phyloP scores from a whole-genome alignment of 2,113 vertebrate species.

The Crypturellus undulatus region DNA sequence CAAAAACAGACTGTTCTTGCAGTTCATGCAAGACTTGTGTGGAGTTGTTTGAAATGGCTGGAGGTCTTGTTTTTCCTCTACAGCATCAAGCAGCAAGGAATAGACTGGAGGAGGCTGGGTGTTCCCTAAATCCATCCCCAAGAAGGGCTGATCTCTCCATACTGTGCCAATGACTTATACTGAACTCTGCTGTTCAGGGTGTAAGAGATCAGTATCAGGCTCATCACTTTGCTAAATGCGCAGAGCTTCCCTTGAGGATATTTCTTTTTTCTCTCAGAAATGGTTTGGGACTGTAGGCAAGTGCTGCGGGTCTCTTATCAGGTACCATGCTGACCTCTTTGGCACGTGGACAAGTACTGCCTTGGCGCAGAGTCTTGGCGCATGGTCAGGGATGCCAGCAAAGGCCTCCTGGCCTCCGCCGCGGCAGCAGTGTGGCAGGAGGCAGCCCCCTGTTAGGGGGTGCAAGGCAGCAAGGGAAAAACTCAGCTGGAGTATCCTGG shows the following conservation, averaged over 20 bases:
- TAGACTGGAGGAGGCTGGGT: not conserved
- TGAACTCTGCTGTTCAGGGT: not conserved
- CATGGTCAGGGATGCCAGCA: not conserved
- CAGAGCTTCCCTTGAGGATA: not conserved
- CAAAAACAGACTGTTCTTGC: not conserved
- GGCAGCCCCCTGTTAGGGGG: no score
- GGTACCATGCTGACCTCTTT: not conserved
- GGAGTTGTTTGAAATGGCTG: not conserved
- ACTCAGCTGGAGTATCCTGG: not conserved
- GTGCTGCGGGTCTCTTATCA: not conserved
- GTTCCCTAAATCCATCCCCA: not conserved
- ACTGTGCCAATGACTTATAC: not conserved
- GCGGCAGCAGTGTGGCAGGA: not conserved
- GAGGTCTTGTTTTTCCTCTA: not conserved
- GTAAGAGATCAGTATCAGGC: not conserved
- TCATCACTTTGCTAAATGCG: not conserved
- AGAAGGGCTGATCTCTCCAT: not conserved
- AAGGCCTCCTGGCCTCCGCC: not conserved
- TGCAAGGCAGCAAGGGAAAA: not conserved
- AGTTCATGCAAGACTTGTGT: not conserved
- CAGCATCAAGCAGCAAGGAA: not conserved
- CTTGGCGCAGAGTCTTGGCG: not conserved
- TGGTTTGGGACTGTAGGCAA: not conserved
- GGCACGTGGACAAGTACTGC: rapidly evolving
- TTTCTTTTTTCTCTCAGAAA: not conserved